Evolutionary conservation across 2,113 vertebrate genomes (phyloP), one percentile per base, ranked within the genome.

Genomic region (Elgaria multicarinata): DNA sequence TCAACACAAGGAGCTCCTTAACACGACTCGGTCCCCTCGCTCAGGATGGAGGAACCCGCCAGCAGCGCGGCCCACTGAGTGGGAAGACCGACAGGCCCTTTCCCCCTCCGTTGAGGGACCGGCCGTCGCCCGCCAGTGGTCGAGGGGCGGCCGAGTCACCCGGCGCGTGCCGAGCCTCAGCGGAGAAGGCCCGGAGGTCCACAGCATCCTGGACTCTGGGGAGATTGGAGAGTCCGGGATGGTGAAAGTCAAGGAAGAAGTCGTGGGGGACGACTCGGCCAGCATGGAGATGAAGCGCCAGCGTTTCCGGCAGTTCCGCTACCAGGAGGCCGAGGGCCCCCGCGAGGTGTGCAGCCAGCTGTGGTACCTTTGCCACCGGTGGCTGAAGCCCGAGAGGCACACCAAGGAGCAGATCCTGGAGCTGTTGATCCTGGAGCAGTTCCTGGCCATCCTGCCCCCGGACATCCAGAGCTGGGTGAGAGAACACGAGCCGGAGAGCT

Each of bases 311-410:
- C 67, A 94, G 2, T 94, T 95, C 69, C 92, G 84, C 26, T 96
- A 96, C 87, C 95, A 91, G 76, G 79, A 93, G 77, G 71, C 62
- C 33, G 95, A 79, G 22, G 71, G 85, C 13, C 93, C 91, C 39
- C 92, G 91, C 0, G 93, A 90, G 66, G 89, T 71, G 12, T 88
- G 89, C 75, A 42, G 75, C 55, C 87, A 94, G 5, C 92, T 95
- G 14, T 92, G 96, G 72, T 93, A 95, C 79, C 95, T 96, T 13
- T 96, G 95, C 81, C 91, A 94, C 79, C 95, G 93, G 4, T 96
- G 95, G 89, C 80, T 95, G 74, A 95, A 20, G 71, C 94, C 93
- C 0, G 93, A 93, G 33, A 79, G 76, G 12, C 90, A 91, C 84
- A 92, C 91, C 44, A 94, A 97, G 87, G 87, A 94, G 62, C 86